phyloP scores from a whole-genome alignment of 2,113 vertebrate genomes.

The Accipiter cooperii region DNA sequence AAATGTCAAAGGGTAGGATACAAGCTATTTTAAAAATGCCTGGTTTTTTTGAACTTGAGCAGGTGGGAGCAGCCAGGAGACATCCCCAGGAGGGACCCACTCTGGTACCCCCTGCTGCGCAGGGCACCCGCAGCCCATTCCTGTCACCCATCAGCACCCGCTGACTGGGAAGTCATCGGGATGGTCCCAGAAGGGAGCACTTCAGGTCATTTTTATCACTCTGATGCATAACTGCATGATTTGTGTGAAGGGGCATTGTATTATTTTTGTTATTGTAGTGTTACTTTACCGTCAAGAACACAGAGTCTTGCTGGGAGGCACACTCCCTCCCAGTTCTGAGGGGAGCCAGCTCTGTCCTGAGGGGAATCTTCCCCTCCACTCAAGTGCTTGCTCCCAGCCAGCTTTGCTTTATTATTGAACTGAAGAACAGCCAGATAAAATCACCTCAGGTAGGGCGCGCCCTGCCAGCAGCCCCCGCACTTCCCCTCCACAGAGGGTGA shows the following conservation, averaged over 20 bases:
- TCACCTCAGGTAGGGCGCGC: rapidly evolving
- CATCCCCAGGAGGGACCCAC: no score
- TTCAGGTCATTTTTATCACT: neutral
- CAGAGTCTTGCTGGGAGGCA: rapidly evolving
- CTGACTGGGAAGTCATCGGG: neutral
- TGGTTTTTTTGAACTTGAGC: no score
- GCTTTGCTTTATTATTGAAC: rapidly evolving
- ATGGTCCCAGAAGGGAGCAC: rapidly evolving
- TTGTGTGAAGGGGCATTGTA: rapidly evolving
- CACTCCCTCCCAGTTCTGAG: rapidly evolving
- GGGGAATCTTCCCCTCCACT: no score
- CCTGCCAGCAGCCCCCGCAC: rapidly evolving
- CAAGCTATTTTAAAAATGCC: neutral
- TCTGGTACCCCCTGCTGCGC: no score
- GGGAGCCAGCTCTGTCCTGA: neutral
- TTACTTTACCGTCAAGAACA: neutral
- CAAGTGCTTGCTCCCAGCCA: no score
- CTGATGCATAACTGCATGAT: rapidly evolving
- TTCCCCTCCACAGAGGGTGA: rapidly evolving
- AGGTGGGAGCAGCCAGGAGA: neutral
- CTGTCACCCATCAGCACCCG: no score
- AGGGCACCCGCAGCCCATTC: no score
- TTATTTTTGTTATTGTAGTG: no score
- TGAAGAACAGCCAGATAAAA: neutral
- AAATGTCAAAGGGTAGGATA: neutral